Evolutionary conservation across 2,113 vertebrate genomes (phyloP).

Genomic region (Pipa parva): DNA sequence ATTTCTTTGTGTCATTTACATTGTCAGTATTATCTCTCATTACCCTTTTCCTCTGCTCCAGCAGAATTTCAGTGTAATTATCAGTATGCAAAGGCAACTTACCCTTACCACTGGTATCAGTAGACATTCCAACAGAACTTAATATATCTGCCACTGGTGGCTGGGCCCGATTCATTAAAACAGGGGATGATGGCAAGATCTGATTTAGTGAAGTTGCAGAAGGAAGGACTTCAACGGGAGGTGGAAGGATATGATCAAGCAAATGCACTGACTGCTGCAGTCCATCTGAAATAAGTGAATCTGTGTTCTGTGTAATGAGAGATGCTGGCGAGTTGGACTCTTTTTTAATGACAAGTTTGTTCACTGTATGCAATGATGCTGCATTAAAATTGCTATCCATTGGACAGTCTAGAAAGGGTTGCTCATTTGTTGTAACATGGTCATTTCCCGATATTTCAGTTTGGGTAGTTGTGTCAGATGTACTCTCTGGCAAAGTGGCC

Average conservation of each 20-base stretch:
- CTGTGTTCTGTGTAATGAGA: slow-evolving; percentile 34
- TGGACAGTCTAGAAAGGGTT: slow-evolving; percentile 36
- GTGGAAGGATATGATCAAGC: slow-evolving; percentile 20
- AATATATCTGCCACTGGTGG: neutral
- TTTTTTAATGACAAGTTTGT: slow-evolving; percentile 47
- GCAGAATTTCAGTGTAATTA: slow-evolving; percentile 53
- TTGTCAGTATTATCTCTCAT: slow-evolving; percentile 37
- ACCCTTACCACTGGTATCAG: slow-evolving; percentile 44
- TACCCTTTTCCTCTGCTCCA: slow-evolving; percentile 54
- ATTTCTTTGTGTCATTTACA: slow-evolving; percentile 44
- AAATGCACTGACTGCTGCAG: slow-evolving; percentile 35
- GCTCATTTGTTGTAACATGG: slow-evolving; percentile 50
- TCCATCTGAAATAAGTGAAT: slow-evolving; percentile 44
- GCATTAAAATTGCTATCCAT: slow-evolving; percentile 44
- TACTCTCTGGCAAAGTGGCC: slow-evolving; percentile 47
- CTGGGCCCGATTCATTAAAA: neutral
- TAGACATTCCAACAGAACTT: slow-evolving; percentile 44
- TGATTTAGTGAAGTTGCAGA: neutral
- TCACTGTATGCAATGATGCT: slow-evolving; percentile 43
- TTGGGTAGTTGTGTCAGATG: slow-evolving; percentile 35
- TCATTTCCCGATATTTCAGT: slow-evolving; percentile 47
- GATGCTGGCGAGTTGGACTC: slow-evolving; percentile 23
- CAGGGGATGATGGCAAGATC: neutral
- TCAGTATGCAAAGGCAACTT: slow-evolving; percentile 57
- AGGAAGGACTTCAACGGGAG: neutral